Base-by-base conservation (phyloP, 2,888 invertebrate genomes). In the Cosmorhoe ocellata region DNA sequence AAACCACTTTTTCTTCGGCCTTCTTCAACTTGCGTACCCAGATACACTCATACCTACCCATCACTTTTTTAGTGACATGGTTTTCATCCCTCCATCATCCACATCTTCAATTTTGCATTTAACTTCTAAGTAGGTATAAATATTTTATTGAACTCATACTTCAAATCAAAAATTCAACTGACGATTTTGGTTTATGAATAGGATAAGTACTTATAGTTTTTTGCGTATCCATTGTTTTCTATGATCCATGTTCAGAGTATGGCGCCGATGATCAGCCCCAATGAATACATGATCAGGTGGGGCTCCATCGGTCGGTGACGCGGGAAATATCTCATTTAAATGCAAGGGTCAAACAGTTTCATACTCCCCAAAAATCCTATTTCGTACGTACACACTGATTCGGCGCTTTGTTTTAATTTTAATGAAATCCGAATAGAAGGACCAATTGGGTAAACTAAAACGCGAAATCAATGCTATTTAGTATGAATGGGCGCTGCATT, bases 221-320 rank as follows among this genome's bases (percentile, higher is more conserved):
- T n/a, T n/a, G n/a, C n/a, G n/a, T n/a, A n/a, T n/a, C n/a, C n/a
- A n/a, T n/a, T n/a, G n/a, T n/a, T 28, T 67, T 71, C 52, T 38
- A 49, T 53, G 46, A 47, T 69, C 61, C 45, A 38, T 58, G 66
- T 56, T 32, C 26, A 32, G 38, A 32, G 22, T 38, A 65, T 64
- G 58, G 58, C 63, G 59, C 56, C 61, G 61, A 58, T 68, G 74
- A 74, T 75, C 71, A 71, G 65, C 74, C 76, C 76, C 81, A 75
- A 84, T 87, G 85, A 86, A 87, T 86, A 84, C 69, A 54, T 76
- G 79, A 86, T 83, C 78, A 81, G 79, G 71, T 74, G 71, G 67
- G 26, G 30, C 70, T 67, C 67, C 47, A 56, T 52, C 54, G 64
- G 61, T 54, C 66, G 66, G 36, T 62, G 67, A 56, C 61, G 74